Percentiles rank a stretch among this genome's conserved stretches.
Evolutionary conservation across 2,113 vertebrate species (phyloP).

Genomic region (Micromys minutus): DNA sequence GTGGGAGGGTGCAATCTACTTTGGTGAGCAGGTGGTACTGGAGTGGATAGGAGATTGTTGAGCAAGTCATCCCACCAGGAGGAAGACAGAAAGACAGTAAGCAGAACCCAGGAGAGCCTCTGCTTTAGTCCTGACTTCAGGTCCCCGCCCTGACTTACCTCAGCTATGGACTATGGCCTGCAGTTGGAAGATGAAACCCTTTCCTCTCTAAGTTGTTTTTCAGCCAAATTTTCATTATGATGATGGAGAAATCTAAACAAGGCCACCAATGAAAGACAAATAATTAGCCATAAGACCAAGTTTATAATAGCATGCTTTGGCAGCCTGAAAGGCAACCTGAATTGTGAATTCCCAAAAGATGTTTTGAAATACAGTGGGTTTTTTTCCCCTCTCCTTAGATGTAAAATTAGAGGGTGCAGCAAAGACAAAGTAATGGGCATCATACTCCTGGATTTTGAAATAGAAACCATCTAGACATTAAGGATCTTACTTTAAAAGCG

Average conservation of each 20-base stretch:
- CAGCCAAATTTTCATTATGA: background rate
- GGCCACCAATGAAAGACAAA: background rate
- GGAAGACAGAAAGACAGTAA: background rate
- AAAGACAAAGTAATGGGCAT: background rate
- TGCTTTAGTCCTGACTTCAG: background rate
- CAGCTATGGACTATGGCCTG: background rate
- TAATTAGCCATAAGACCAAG: background rate
- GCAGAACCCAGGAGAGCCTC: background rate
- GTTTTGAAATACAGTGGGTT: conserved; percentile 19
- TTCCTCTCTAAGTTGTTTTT: background rate
- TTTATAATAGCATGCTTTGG: background rate
- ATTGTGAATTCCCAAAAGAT: background rate
- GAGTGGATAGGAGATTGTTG: background rate
- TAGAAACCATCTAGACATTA: background rate
- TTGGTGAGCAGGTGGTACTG: background rate
- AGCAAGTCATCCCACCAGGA: background rate
- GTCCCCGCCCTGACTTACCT: background rate
- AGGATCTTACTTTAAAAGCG: background rate
- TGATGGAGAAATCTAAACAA: background rate
- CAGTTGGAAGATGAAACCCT: background rate
- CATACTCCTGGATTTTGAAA: background rate
- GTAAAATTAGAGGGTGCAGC: background rate
- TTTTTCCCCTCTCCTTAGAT: background rate
- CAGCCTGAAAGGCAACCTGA: background rate
- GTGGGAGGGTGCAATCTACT: no score